Conservation (phyloP, 2,113 vertebrate genomes). For the Ictalurus punctatus region DNA sequence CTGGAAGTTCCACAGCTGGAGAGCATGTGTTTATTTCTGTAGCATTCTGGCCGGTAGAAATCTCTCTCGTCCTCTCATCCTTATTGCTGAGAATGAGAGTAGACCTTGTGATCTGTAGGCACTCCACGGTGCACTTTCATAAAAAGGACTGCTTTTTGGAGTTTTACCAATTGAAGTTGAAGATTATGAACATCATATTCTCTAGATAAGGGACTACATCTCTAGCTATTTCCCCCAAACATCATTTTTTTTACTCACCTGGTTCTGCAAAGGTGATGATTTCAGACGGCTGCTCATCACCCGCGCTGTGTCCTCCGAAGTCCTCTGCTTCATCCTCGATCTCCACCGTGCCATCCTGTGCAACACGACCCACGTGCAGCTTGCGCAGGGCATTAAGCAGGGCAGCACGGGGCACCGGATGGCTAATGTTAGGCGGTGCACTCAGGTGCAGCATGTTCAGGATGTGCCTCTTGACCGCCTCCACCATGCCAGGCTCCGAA, state of each 20-base stretch:
- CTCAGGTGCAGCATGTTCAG: constrained; percentile 95
- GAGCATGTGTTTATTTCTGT: constrained; percentile 46
- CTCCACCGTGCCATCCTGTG: constrained; percentile 88
- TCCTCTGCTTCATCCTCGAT: constrained; percentile 83
- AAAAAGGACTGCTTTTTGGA: background rate
- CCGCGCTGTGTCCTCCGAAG: constrained; percentile 64
- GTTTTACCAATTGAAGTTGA: background rate
- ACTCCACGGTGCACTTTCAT: background rate
- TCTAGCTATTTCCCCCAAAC: background rate
- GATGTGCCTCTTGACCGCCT: constrained; percentile 97
- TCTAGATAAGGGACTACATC: background rate
- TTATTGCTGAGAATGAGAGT: background rate
- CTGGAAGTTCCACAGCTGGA: constrained; percentile 50
- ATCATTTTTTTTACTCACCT: constrained; percentile 63
- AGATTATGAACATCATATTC: background rate
- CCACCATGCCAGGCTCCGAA: constrained; percentile 86
- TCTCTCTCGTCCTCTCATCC: constrained; percentile 19
- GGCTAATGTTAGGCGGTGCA: constrained; percentile 89
- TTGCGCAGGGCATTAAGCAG: constrained; percentile 94
- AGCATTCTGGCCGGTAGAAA: constrained; percentile 8
- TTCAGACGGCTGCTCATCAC: constrained; percentile 85
- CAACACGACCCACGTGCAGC: constrained; percentile 89
- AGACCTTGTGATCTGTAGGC: background rate
- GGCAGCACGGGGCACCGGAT: constrained; percentile 89
- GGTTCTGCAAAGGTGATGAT: constrained; percentile 92